A percentile compares a stretch with the other conserved stretches of the same genome.
Conservation (phyloP, 2,888 invertebrate species). For the Autographa pulchrina region DNA sequence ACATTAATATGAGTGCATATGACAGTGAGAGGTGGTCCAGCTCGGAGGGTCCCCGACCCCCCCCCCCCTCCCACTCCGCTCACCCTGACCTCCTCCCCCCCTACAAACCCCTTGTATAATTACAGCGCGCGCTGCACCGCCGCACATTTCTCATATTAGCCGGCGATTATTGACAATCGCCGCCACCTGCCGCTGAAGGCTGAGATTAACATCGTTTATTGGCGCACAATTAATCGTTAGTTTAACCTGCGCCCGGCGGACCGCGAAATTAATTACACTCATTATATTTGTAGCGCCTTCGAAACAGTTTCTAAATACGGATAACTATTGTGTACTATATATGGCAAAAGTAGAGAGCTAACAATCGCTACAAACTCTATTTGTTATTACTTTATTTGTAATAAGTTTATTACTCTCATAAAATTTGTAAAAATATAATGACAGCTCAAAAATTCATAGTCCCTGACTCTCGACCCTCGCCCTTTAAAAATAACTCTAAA, state of each 20-base stretch:
- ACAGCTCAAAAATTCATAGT: slow-evolving; percentile 58
- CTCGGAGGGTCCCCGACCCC: slow-evolving; percentile 28
- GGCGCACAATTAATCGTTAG: slow-evolving; percentile 79
- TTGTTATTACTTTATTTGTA: slow-evolving; percentile 21
- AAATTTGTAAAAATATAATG: slow-evolving; percentile 50
- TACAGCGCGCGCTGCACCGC: slow-evolving; percentile 61
- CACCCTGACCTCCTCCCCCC: neutral
- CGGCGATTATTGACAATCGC: slow-evolving; percentile 78
- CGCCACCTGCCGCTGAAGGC: slow-evolving; percentile 84
- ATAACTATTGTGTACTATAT: slow-evolving; percentile 10
- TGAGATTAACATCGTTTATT: slow-evolving; percentile 83
- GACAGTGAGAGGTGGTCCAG: slow-evolving; percentile 64
- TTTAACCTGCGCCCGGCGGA: slow-evolving; percentile 78
- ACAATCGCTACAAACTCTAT: slow-evolving; percentile 12
- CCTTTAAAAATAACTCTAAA: slow-evolving; percentile 81
- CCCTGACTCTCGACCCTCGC: slow-evolving; percentile 53
- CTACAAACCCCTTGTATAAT: slow-evolving; percentile 62
- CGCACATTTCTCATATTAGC: slow-evolving; percentile 69
- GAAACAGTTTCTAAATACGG: neutral
- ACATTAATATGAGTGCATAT: slow-evolving; percentile 76
- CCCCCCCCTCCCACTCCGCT: neutral
- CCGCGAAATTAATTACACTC: slow-evolving; percentile 80
- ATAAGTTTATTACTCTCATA: slow-evolving; percentile 13
- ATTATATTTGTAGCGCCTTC: slow-evolving; percentile 58
- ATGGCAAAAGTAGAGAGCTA: slow-evolving; percentile 19